Evolutionary conservation across 92 coral and sea anemone genomes (phyloP).

Genomic region (Phymanthus crucifer): DNA sequence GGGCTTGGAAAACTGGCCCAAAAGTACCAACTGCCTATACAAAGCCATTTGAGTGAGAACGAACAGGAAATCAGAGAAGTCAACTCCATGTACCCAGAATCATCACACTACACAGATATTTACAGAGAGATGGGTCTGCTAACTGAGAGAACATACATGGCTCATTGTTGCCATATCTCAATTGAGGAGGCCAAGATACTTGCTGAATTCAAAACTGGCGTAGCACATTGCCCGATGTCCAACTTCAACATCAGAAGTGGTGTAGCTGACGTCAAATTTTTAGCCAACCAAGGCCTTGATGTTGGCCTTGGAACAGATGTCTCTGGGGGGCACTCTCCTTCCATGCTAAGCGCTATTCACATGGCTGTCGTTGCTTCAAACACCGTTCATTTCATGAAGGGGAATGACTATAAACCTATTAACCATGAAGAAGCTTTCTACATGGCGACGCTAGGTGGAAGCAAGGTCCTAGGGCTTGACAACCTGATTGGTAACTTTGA

Average conservation of each 20-base stretch:
- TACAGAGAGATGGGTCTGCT: slow-evolving; percentile 62
- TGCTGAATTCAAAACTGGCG: slow-evolving; percentile 43
- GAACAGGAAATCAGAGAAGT: slow-evolving; percentile 55
- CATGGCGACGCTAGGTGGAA: slow-evolving; percentile 82
- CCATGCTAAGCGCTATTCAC: slow-evolving; percentile 70
- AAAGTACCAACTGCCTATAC: slow-evolving; percentile 67
- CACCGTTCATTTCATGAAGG: slow-evolving; percentile 26
- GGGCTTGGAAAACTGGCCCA: slow-evolving; percentile 59
- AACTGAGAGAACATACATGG: slow-evolving; percentile 62
- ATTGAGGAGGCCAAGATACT: slow-evolving; percentile 53
- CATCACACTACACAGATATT: slow-evolving; percentile 51
- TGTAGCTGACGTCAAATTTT: slow-evolving; percentile 61
- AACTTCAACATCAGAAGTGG: slow-evolving; percentile 78
- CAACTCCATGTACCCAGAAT: slow-evolving; percentile 38
- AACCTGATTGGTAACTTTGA: slow-evolving; percentile 77
- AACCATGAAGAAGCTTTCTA: slow-evolving; percentile 68
- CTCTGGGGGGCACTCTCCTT: slow-evolving; percentile 75
- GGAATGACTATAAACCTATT: slow-evolving; percentile 50
- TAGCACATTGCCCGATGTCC: slow-evolving; percentile 81
- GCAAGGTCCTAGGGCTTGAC: slow-evolving; percentile 79
- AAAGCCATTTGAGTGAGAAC: slow-evolving; percentile 78
- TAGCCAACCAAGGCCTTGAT: slow-evolving; percentile 51
- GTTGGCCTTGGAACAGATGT: slow-evolving; percentile 85
- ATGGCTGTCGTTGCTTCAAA: slow-evolving; percentile 64
- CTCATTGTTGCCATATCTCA: slow-evolving; percentile 71